A percentile compares a stretch with the other conserved stretches of the same genome.
Evolutionary conservation across 2,888 invertebrate species (phyloP).

Genomic region (Euspilapteryx auroguttella): DNA sequence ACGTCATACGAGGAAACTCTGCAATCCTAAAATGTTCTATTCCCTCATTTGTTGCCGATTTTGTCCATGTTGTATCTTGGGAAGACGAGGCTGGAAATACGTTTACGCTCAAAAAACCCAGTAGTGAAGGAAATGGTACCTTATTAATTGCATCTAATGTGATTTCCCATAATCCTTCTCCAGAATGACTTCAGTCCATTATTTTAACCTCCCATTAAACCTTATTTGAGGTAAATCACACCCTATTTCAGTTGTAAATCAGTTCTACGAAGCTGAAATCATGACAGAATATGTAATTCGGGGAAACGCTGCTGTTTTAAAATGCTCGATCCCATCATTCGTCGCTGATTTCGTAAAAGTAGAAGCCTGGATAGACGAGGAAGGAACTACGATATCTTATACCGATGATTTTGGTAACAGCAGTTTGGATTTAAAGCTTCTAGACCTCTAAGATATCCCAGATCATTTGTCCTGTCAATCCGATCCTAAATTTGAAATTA

Average conservation of each 20-base stretch:
- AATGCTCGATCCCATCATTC: slow-evolving; percentile 89
- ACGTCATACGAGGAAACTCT: slow-evolving; percentile 87
- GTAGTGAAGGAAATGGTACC: slow-evolving; percentile 37
- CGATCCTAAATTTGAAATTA: background rate
- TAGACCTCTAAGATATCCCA: background rate
- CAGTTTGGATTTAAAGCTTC: background rate
- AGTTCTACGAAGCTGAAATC: slow-evolving; percentile 86
- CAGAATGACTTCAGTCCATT: too few relatives aligned
- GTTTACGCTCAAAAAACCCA: slow-evolving; percentile 26
- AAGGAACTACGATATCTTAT: slow-evolving; percentile 70
- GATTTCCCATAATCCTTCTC: too few relatives aligned
- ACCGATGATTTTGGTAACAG: slow-evolving; percentile 72
- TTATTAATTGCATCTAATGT: too few relatives aligned
- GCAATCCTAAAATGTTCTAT: slow-evolving; percentile 88
- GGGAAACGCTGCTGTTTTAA: slow-evolving; percentile 84
- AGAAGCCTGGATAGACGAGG: slow-evolving; percentile 75
- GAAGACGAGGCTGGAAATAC: slow-evolving; percentile 74
- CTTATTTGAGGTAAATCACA: too few relatives aligned
- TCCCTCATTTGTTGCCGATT: slow-evolving; percentile 91
- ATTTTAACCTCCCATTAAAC: too few relatives aligned
- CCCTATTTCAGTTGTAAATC: slow-evolving; percentile 82
- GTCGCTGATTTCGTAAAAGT: slow-evolving; percentile 91
- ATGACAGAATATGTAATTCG: slow-evolving; percentile 89
- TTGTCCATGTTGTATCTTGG: slow-evolving; percentile 86
- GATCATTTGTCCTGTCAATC: background rate